Conservation (phyloP, 2,888 invertebrate species). For the Polyommatus icarus region DNA sequence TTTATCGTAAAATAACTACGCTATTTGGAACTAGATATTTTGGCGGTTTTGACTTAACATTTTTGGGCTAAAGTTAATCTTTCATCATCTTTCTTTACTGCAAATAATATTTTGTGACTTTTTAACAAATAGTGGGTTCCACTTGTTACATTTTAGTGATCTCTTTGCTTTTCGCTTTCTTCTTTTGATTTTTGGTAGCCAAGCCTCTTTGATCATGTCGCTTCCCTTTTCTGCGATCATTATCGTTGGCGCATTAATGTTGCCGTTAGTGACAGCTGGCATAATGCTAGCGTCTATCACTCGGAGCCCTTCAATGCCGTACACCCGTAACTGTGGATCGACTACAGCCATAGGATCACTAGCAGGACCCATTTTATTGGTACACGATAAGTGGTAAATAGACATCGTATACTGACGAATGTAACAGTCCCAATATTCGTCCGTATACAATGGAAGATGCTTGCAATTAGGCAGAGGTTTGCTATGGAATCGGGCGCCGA, state of each 20-base stretch:
- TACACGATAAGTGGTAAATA: constrained; percentile 92
- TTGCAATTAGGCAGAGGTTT: constrained; percentile 91
- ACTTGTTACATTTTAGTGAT: constrained; percentile 53
- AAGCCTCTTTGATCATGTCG: constrained; percentile 88
- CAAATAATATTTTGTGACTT: constrained; percentile 2
- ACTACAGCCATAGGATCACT: constrained; percentile 90
- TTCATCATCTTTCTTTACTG: constrained; percentile 12
- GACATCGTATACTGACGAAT: constrained; percentile 93
- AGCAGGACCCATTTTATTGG: constrained; percentile 91
- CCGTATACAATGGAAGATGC: constrained; percentile 87
- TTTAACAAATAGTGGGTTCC: constrained; percentile 44
- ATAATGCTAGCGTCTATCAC: constrained; percentile 94
- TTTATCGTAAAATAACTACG: not conserved
- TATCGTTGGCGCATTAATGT: constrained; percentile 92
- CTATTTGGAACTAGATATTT: constrained; percentile 17
- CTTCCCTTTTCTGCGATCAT: constrained; percentile 94
- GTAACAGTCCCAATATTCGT: constrained; percentile 93
- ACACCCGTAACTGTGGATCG: constrained; percentile 87
- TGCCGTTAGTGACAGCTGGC: constrained; percentile 92
- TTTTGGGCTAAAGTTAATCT: not conserved
- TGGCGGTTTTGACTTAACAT: not conserved
- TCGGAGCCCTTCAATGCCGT: constrained; percentile 88
- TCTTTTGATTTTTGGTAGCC: constrained; percentile 69
- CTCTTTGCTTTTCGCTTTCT: constrained; percentile 47
- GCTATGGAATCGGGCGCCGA: constrained; percentile 88